Conservation (phyloP, 2,797 vertebrate genomes). For the Lutjanus argentimaculatus region DNA sequence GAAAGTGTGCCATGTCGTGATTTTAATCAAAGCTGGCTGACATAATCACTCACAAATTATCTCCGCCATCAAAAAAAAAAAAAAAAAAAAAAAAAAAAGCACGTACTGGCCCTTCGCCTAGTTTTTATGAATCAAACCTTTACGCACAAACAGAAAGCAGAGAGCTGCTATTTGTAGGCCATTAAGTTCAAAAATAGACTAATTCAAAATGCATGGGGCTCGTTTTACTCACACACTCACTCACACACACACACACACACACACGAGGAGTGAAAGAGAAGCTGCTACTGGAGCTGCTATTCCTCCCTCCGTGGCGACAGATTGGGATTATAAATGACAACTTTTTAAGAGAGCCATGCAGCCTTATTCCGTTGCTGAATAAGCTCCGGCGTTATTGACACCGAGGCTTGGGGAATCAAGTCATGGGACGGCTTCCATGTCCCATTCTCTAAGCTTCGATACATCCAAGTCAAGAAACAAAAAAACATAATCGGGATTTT, state of each 20-base stretch:
- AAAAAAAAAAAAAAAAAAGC: too few relatives aligned
- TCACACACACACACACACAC: neutral
- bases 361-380: slow-evolving; percentile 42
- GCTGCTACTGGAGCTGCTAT: neutral
- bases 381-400: slow-evolving; percentile 74
- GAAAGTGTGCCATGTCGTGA: slow-evolving; percentile 74
- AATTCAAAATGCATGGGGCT: neutral
- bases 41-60: slow-evolving; percentile 77
- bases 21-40: slow-evolving; percentile 79
- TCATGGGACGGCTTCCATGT: slow-evolving; percentile 68
- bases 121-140: slow-evolving; percentile 68
- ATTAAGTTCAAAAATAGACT: slow-evolving; percentile 33
- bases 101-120: slow-evolving; percentile 28
- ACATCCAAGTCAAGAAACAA: slow-evolving; percentile 72
- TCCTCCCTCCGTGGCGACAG: slow-evolving; percentile 42
- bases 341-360: slow-evolving; percentile 44
- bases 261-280: neutral
- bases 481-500: slow-evolving; percentile 74
- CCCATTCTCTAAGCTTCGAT: slow-evolving; percentile 68
- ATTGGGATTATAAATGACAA: slow-evolving; percentile 75
- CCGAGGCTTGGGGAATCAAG: slow-evolving; percentile 61
- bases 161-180: slow-evolving; percentile 35
- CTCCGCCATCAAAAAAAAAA: slow-evolving; percentile 60
- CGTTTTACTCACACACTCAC: too few relatives aligned
- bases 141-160: slow-evolving; percentile 21